Base-by-base conservation (phyloP, 2,888 invertebrate species). In the Leucophenga montana region DNA sequence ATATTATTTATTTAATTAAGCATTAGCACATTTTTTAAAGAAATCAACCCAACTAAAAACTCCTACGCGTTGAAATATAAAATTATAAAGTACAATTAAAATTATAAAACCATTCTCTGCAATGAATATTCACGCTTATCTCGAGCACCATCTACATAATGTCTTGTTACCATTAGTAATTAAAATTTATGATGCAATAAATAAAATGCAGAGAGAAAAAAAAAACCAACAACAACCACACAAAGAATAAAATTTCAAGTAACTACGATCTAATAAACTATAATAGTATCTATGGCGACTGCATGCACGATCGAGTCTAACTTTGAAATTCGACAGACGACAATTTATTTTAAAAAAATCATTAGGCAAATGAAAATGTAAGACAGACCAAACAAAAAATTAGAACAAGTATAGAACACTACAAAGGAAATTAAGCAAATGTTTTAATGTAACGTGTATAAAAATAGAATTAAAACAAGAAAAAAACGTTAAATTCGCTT, bases 161-260 rank as follows among this genome's bases (percentile, higher is more conserved):
- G 80, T 79, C 83, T 81, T 80, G 83, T 80, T 67, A 72, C 74
- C 78, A 82, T 78, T 78, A 75, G 80, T 82, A 83, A 80, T 83
- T 80, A 79, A 79, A 83, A 73, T 79, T 78, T 75, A 83, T 82
- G 74, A 74, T 72, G 75, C 70, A 73, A 76, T 81, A 78, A 74
- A 79, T 81, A 70, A 78, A 57, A 57, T 27, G 18, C 22, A 54
- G 20, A 18, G n/a, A 53, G 9, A 57, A 33, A 33, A 61, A 65
- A 22, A 22, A 18, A 39, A 18, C 11, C 46, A 44, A 14, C 64
- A 20, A 66, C 53, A 66, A n/a, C 31, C 22, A 22, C 14, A 22
- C 0, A 18, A 48, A 31, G 9, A 48, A 20, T 22, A 65, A 27
- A 9, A 65, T 59, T n/a, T 16, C 11, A 18, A 14, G 46, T 9